Evolutionary conservation across 2,888 invertebrate genomes (phyloP), one percentile per base, ranked within the genome.

Genomic region (Colletes collaris): DNA sequence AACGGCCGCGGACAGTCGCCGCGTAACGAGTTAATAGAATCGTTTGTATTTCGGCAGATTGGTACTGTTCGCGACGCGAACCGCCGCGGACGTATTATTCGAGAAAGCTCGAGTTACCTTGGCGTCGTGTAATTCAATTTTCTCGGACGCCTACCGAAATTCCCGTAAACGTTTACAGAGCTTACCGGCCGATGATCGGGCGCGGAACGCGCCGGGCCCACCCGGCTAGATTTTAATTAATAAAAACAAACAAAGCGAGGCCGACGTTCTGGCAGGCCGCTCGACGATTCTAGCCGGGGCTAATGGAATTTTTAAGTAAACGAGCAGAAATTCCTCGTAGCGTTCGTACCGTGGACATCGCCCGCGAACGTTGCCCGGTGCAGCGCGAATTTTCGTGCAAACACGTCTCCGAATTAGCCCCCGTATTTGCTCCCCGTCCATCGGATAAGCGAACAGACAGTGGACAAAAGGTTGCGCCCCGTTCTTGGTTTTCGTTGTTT

Each of bases 301-400:
- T 86, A 86, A 86, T 86, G 87, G 87, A 86, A 86, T 86, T 86
- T 86, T 86, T 86, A 81, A 86, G 85, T 74, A 83, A 85, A 86
- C 82, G 76, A 19, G 75, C 60, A 62, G 68, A 77, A 86, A 86
- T 86, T 86, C 76, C 84, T 77, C 74, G 77, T 58, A 69, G 64
- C 74, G 69, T 79, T 83, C 74, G 79, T 74, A 74, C 63, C 62
- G 58, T 49, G 73, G 58, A 67, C 58, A 53, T 59, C 60, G 75
- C 58, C 55, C 27, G 27, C 27, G 27, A 27, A 27, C 27, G 27
- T 27, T 27, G 2, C 27, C 27, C 27, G 27, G 27, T 27, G 27
- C 27, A 27, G 64, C 67, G 80, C 76, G 79, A 86, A 84, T 86
- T 86, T 80, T 78, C 76, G 69, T 53, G 75, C 79, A 84, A 86